These are phyloP conservation scores for Masnerella sp. DNA, from an alignment of 2,888 invertebrate species.

Conservation along the genomic window DNA sequence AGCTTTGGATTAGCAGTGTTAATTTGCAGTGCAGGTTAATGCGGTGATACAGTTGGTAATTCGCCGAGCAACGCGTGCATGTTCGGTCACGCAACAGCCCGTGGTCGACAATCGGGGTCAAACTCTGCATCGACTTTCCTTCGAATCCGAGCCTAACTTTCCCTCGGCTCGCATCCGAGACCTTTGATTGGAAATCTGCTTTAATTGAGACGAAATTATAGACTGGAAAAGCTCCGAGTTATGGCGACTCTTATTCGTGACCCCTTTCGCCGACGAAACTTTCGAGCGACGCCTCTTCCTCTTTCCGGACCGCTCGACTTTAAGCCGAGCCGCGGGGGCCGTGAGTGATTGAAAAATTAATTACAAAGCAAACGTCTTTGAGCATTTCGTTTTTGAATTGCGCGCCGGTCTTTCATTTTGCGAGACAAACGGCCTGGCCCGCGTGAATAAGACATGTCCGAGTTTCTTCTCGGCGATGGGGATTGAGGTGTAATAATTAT, in stretches of 20 bases:
- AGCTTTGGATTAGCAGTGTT: conserved; percentile 17
- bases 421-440: not conserved
- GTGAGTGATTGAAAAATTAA: conserved; percentile 48
- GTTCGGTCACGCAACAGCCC: conserved; percentile 39
- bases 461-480: not conserved
- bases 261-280: conserved; percentile 30
- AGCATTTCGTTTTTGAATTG: conserved; percentile 22
- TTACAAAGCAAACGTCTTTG: conserved; percentile 41
- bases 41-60: conserved; percentile 28
- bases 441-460: conserved; percentile 22
- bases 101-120: conserved; percentile 51
- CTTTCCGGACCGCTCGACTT: conserved; percentile 40
- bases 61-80: conserved; percentile 29
- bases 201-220: conserved; percentile 54
- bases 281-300: conserved; percentile 19
- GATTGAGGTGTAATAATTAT: conserved; percentile 17
- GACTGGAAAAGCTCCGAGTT: conserved; percentile 36
- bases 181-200: conserved; percentile 50
- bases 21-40: conserved; percentile 35
- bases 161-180: conserved; percentile 39
- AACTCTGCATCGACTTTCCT: conserved; percentile 56
- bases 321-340: conserved; percentile 33
- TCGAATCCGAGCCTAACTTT: conserved; percentile 54
- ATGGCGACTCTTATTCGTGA: conserved; percentile 21
- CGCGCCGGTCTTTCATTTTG: conserved; percentile 10